phyloP scores from a whole-genome alignment of 2,888 invertebrate genomes.

The Oligia latruncula region DNA sequence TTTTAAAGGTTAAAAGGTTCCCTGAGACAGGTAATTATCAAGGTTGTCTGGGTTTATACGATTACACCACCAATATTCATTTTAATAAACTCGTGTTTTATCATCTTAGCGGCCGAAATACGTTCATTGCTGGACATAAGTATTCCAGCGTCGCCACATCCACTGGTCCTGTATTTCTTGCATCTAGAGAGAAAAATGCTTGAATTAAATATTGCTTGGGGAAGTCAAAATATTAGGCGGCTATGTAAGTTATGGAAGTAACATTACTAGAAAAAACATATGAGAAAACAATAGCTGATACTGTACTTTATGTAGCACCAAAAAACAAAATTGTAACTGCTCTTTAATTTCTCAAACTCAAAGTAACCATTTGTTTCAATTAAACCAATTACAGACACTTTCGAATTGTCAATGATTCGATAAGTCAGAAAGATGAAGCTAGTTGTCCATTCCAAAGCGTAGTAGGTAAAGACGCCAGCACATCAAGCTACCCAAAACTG shows the following conservation, averaged over 20 bases:
- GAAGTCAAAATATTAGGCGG: background rate
- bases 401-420: background rate
- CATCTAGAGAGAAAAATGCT: background rate
- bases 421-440: background rate
- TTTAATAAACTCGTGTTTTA: background rate
- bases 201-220: background rate
- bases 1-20: slow-evolving; percentile 13
- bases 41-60: background rate
- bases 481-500: no score
- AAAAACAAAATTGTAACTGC: background rate
- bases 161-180: background rate
- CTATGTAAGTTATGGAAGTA: background rate
- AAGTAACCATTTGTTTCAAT: background rate
- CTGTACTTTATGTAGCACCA: background rate
- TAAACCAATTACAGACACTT: background rate
- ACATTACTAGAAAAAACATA: background rate
- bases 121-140: background rate
- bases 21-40: background rate
- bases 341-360: background rate
- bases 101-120: background rate
- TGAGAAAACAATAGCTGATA: background rate
- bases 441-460: background rate
- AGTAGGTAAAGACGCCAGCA: no score
- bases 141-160: background rate
- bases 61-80: background rate